Base-by-base conservation (phyloP, 2,113 vertebrate species). In the Ctenodactylus gundi region DNA sequence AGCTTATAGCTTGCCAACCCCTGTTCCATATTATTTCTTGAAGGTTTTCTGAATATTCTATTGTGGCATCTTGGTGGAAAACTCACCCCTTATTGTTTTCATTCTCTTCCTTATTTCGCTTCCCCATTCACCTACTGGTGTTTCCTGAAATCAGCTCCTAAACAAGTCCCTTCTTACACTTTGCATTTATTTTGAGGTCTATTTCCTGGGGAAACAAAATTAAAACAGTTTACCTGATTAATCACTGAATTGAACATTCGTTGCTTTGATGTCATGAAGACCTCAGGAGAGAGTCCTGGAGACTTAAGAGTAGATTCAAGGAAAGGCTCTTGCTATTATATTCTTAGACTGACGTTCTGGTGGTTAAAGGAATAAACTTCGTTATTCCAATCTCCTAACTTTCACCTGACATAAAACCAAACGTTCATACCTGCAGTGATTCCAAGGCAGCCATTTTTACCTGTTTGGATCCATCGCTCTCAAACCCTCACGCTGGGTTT, bases 331-430 rank as follows among this genome's bases (percentile, higher is more conserved):
- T 90, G 73, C 81, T 27, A 36, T n/a, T 89, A 46, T 92, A 72
- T 77, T 93, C 64, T 91, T 39, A 83, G 44, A 86, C 17, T 62
- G 60, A 53, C 9, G 73, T 41, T 23, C 4, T 51, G 89, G 15
- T 80, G 65, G 15, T 92, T 90, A 82, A 88, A 92, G 36, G 31
- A 53, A 88, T 96, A 91, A 92, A 31, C 18, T 88, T 88, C 57
- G 82, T 84, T 73, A 81, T 78, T 88, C n/a, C 21, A 46, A 25
- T 88, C 57, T 93, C 73, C 76, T 78, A 68, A 76, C 39, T 92
- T 81, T 21, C 9, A 76, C n/a, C 67, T 13, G 18, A 92, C 58
- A 21, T 90, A 93, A 92, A 94, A 92, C 44, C 18, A 44, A 73
- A 23, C 44, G 44, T 64, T 92, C 83, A 91, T 76, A 95, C 72